Percentiles rank a stretch among this genome's conserved stretches.
Evolutionary conservation across 2,888 invertebrate species (phyloP).

Genomic region (Adelphocoris suturalis): DNA sequence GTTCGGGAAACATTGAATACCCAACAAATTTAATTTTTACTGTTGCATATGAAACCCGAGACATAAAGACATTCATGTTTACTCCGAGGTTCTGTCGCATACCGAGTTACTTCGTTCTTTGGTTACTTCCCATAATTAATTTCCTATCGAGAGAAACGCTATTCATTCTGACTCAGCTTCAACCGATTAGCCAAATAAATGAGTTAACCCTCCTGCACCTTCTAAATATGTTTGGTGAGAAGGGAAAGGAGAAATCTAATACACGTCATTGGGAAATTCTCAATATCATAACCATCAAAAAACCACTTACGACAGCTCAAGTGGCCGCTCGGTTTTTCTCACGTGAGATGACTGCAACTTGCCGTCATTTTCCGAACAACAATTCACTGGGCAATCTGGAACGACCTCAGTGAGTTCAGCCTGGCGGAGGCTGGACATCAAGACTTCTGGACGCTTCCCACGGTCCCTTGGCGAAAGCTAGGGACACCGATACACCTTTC

Average conservation of each 20-base stretch:
- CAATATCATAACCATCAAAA: not conserved
- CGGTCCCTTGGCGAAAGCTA: slow-evolving; percentile 21
- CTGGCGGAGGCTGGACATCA: not conserved
- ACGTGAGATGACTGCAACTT: not conserved
- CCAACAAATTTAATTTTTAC: no score
- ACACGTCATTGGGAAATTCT: not conserved
- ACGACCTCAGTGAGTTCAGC: not conserved
- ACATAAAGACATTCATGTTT: no score
- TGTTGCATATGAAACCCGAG: no score
- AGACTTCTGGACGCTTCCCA: slow-evolving; percentile 29
- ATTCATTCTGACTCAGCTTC: no score
- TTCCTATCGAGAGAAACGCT: no score
- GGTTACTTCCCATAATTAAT: no score
- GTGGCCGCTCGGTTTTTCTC: not conserved
- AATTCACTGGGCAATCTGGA: not conserved
- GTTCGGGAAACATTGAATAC: no score
- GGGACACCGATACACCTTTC: slow-evolving; percentile 49
- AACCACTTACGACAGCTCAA: not conserved
- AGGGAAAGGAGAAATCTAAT: not conserved
- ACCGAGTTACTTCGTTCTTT: no score
- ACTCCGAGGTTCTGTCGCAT: no score
- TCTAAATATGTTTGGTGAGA: not conserved
- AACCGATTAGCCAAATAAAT: no score
- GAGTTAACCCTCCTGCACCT: no score
- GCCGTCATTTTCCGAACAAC: not conserved